A percentile compares a stretch with the other conserved stretches of the same genome.
These are phyloP conservation scores for Anguilla obscura DNA, from an alignment of 2,797 vertebrate genomes.

Conservation along the genomic window DNA sequence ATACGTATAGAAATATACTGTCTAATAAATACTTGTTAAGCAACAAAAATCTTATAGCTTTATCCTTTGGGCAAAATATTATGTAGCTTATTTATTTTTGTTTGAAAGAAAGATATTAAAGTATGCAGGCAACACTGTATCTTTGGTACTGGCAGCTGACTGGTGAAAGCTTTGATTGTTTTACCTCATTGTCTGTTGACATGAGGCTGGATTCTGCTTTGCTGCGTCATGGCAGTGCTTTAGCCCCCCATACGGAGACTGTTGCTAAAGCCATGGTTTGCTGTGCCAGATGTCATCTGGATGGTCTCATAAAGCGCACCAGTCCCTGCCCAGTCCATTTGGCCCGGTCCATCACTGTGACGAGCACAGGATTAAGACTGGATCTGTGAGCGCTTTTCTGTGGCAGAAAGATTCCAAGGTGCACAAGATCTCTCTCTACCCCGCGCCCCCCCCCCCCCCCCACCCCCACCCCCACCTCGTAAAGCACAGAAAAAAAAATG, in stretches of 20 bases:
- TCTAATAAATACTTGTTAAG: constrained; percentile 45
- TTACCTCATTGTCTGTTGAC: too few relatives aligned
- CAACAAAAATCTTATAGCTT: constrained; percentile 55
- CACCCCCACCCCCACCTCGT: too few relatives aligned
- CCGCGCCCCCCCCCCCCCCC: too few relatives aligned
- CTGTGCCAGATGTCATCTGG: not conserved
- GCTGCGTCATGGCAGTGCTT: not conserved
- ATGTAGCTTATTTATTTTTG: constrained; percentile 67
- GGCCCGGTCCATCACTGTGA: too few relatives aligned
- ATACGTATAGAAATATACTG: constrained; percentile 49
- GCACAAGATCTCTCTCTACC: too few relatives aligned
- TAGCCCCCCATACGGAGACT: not conserved
- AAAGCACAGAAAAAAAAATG: too few relatives aligned
- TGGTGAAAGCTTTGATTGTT: constrained; percentile 31
- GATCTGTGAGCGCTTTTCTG: too few relatives aligned
- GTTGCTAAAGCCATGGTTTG: not conserved
- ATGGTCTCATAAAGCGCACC: too few relatives aligned
- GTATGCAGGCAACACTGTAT: constrained; percentile 53
- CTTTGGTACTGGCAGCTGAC: constrained; percentile 40
- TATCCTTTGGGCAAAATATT: constrained; percentile 50
- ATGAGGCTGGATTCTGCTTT: not conserved
- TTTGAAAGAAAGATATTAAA: constrained; percentile 52
- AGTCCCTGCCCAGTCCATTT: too few relatives aligned
- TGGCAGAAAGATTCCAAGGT: too few relatives aligned
- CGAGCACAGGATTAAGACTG: too few relatives aligned